Conservation (phyloP, 2,113 vertebrate species). For the Channa maculata region DNA sequence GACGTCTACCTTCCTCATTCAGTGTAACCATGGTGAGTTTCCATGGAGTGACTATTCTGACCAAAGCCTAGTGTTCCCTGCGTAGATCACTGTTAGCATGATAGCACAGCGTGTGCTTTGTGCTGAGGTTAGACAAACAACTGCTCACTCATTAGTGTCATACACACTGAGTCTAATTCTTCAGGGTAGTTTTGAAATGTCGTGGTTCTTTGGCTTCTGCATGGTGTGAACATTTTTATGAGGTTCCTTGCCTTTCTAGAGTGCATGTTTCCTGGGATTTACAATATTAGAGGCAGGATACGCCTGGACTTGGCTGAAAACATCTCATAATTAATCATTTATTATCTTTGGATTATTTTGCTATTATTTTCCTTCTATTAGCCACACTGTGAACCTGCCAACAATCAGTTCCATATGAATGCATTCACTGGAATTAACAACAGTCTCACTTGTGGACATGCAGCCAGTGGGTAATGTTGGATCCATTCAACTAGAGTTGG, state of each 20-base stretch:
- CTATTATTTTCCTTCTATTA: not conserved
- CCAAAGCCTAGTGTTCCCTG: conserved; percentile 46
- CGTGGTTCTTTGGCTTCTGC: conserved; percentile 10
- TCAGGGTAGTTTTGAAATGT: not conserved
- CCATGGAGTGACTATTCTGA: conserved; percentile 60
- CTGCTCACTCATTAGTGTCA: conserved; percentile 66
- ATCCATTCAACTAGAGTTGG: conserved; percentile 10
- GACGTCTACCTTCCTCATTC: conserved; percentile 39
- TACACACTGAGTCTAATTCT: conserved; percentile 21
- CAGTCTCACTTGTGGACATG: not conserved
- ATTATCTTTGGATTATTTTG: not conserved
- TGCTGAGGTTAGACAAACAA: conserved; percentile 67
- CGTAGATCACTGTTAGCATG: conserved; percentile 57
- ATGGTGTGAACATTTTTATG: conserved; percentile 12
- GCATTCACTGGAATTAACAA: not conserved
- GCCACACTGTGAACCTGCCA: not conserved
- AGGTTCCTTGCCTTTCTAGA: not conserved
- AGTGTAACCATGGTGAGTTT: conserved; percentile 68
- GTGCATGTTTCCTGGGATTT: not conserved
- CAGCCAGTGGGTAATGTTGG: not conserved
- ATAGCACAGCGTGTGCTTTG: conserved; percentile 71
- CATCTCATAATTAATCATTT: not conserved
- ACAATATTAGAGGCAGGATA: too few relatives aligned
- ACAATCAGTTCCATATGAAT: not conserved
- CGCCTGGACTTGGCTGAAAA: conserved; percentile 18